These are phyloP conservation scores for Diabrotica balteata DNA, from an alignment of 2,888 invertebrate genomes.

Conservation along the genomic window DNA sequence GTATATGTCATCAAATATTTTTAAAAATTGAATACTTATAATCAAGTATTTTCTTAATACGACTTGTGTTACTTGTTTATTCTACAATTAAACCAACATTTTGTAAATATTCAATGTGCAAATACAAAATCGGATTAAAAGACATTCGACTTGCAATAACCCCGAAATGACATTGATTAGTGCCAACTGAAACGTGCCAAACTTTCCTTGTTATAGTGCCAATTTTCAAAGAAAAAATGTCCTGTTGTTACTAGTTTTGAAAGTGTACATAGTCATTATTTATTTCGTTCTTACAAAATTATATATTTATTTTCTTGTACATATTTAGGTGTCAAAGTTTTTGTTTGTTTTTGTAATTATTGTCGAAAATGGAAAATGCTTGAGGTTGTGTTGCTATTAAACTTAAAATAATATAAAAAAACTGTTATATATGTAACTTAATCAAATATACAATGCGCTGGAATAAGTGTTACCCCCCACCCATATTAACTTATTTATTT, in stretches of 20 bases:
- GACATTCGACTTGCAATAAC: slow-evolving; percentile 30
- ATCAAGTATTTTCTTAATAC: too few relatives aligned
- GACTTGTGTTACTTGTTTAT: too few relatives aligned
- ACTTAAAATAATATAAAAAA: too few relatives aligned
- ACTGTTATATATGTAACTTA: too few relatives aligned
- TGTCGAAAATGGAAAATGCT: background rate
- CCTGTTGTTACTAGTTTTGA: slow-evolving; percentile 36
- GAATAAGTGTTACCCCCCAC: too few relatives aligned
- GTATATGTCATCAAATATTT: too few relatives aligned
- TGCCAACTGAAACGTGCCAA: slow-evolving; percentile 55
- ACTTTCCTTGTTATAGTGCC: slow-evolving; percentile 47
- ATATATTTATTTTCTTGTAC: slow-evolving; percentile 50
- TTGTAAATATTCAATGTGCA: slow-evolving; percentile 3
- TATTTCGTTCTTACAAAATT: slow-evolving; percentile 45
- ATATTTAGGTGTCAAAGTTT: slow-evolving; percentile 43
- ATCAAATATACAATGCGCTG: too few relatives aligned
- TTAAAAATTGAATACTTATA: too few relatives aligned
- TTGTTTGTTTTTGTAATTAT: slow-evolving; percentile 29
- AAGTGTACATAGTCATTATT: slow-evolving; percentile 47
- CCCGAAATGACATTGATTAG: slow-evolving; percentile 36
- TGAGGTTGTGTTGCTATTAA: too few relatives aligned
- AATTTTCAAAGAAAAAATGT: slow-evolving; percentile 41
- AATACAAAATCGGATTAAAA: slow-evolving; percentile 8
- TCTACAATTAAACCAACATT: too few relatives aligned
- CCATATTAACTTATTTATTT: too few relatives aligned